Base-by-base conservation (phyloP, 2,797 vertebrate species). In the Mormyrus proboscirostris region DNA sequence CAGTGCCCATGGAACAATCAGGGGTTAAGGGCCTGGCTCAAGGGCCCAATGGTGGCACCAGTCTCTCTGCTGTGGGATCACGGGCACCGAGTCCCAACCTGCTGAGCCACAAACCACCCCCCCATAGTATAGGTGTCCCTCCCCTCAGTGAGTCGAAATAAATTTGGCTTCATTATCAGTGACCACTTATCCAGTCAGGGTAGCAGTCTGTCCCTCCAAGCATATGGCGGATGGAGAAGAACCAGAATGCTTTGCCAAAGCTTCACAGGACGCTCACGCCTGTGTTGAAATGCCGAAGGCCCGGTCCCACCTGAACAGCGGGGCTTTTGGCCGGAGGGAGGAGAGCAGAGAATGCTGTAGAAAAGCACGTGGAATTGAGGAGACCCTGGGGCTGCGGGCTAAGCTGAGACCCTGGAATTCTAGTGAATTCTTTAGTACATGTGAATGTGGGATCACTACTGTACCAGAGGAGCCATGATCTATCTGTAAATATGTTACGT, bases 81-180 rank as follows among this genome's bases (percentile, higher is more conserved):
- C 1, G 29, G 65, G 65, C 65, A 38, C 29, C 0, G 29, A 73
- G 10, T 33, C 12, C 12, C 65, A 73, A 16, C 29, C 29, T 14
- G 12, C 65, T 33, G 65, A 73, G 65, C 29, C 65, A 73, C 65
- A 73, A 4, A 33, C 29, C 65, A 73, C 65, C 65, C 65, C 53
- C 65, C 65, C 12, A 38, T 12, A 33, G 14, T 79, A 79, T 29
- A 79, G 73, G 73, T 79, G 33, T 79, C 73, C 73, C 33, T 79
- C 33, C 73, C 33, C 38, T 44, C 73, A 44, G 38, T 79, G 73
- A 79, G 73, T 19, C 7, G 73, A 79, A 79, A 79, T 79, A 79
- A 7, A 44, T 79, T 79, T 79, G 73, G 73, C 73, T 79, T 79
- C 73, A 79, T 79, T 79, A 79, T 79, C 73, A 79, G 38, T 4